Evolutionary conservation across 2,113 vertebrate species (phyloP), one percentile per base, ranked within the genome.

Genomic region (Carassius carassius): DNA sequence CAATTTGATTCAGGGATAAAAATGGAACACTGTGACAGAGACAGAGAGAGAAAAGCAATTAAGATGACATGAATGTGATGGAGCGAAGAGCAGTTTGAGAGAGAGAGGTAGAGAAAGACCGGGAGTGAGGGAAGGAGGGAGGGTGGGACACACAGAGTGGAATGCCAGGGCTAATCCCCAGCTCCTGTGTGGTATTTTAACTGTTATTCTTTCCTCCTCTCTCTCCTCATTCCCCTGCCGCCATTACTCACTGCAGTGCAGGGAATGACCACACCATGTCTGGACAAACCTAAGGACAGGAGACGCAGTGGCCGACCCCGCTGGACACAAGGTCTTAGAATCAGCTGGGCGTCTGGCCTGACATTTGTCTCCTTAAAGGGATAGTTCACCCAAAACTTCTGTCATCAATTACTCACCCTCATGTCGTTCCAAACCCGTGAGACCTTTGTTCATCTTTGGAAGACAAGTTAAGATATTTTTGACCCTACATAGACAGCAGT

Each of bases 171-270:
- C 70, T 82, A 86, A 84, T 85, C 78, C 70, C 60, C 65, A 8
- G 77, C 80, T 86, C 82, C 29, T 79, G 75, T 84, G 72, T 73
- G 76, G 85, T 69, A 89, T 73, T 86, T 82, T 88, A 87, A 87
- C 78, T 67, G 76, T 58, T 84, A 56, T 80, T 90, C 65, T 63
- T 76, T 83, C 54, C 76, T 73, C 60, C 82, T 87, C 78, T 75
- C 74, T 41, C 75, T 63, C 58, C 79, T 82, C 78, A 62, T 84
- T 82, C 73, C 23, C 56, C 79, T 86, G 85, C 82, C 60, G 35
- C 84, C 81, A 86, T 90, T 87, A 89, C 82, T 86, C 90, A 89
- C 70, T 13, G 60, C 79, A 86, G 78, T 82, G 82, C 35, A 82
- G 63, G 72, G 58, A 81, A 84, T 54, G 63, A 89, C 75, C 77